These are phyloP conservation scores for Orgyia antiqua DNA, from an alignment of 2,888 invertebrate species.

Conservation along the genomic window DNA sequence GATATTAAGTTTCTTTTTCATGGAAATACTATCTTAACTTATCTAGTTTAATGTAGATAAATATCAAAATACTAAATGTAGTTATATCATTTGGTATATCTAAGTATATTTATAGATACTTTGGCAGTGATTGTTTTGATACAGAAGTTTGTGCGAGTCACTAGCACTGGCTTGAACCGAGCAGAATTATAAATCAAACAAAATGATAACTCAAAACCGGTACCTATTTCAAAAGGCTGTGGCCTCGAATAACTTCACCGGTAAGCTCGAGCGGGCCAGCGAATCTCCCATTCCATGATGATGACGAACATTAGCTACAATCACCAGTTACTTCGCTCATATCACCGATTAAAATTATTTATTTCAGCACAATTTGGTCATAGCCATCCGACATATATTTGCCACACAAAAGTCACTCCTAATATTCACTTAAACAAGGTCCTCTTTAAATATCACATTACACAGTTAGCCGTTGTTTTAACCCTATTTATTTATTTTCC, in stretches of 20 bases:
- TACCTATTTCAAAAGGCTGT: slow-evolving; percentile 72
- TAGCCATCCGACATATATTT: too few relatives aligned
- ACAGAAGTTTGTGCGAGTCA: slow-evolving; percentile 33
- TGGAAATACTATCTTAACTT: too few relatives aligned
- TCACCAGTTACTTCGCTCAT: slow-evolving; percentile 32
- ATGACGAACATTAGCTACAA: slow-evolving; percentile 30
- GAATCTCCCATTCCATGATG: slow-evolving; percentile 64
- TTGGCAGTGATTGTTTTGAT: too few relatives aligned
- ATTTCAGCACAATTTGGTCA: slow-evolving; percentile 41
- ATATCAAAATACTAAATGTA: too few relatives aligned
- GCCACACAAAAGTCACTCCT: slow-evolving; percentile 43
- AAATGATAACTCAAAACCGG: slow-evolving; percentile 76
- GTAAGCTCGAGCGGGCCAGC: slow-evolving; percentile 48
- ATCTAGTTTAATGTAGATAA: too few relatives aligned
- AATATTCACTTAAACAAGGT: slow-evolving; percentile 44
- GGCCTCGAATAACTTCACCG: slow-evolving; percentile 68
- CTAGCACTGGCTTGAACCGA: slow-evolving; percentile 43
- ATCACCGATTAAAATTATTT: slow-evolving; percentile 45
- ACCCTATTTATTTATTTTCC: slow-evolving; percentile 74
- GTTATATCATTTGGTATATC: too few relatives aligned
- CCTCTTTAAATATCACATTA: slow-evolving; percentile 38
- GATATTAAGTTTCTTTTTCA: too few relatives aligned
- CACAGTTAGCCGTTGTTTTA: slow-evolving; percentile 48
- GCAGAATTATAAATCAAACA: slow-evolving; percentile 68
- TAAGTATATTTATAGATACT: too few relatives aligned